Evolutionary conservation across 2,113 vertebrate genomes (phyloP), one percentile per base, ranked within the genome.

Genomic region (Pimephales promelas): DNA sequence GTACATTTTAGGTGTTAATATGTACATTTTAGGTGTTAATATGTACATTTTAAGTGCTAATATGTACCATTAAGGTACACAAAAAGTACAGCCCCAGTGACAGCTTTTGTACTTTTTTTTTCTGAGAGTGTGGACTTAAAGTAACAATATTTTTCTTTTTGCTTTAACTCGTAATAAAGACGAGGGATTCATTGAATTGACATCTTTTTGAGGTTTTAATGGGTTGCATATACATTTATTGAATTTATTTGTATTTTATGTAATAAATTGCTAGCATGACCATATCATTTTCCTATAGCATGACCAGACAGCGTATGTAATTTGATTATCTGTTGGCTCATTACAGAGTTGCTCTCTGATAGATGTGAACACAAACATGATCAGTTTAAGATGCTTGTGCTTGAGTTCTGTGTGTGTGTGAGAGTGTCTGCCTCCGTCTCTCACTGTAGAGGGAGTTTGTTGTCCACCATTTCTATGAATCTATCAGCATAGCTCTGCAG

Each of bases 401-500:
- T 34, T 64, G 18, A 8, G 13, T 31, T 31, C 6, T 64, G 61
- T 26, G 24, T 31, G 61, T 34, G 61, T 31, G 9, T 64, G 61
- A 34, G 16, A 34, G 16, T 68, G 11, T 40, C 34, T 68, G 31
- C 31, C 83, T 64, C 43, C 14, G 9, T 24, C 73, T 2, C 66
- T 47, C 20, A 40, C 26, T 72, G 79, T 75, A 88, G 89, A 90
- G 81, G 73, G 78, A 90, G 85, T 73, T 34, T 82, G 13, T 4
- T 10, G 28, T 80, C 71, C 82, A 64, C 3, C 52, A 34, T 86
- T 86, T 57, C 89, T 88, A 91, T 81, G 47, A 79, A 88, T 79
- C 4, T 88, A 87, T 93, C 88, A 89, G 90, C 88, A 88, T 83
- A 80, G 85, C 85, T 90, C 85, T 81, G 70, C 56, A n/a, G 40